These are phyloP conservation scores for Talpa occidentalis DNA, from an alignment of 2,113 vertebrate genomes.

Conservation along the genomic window DNA sequence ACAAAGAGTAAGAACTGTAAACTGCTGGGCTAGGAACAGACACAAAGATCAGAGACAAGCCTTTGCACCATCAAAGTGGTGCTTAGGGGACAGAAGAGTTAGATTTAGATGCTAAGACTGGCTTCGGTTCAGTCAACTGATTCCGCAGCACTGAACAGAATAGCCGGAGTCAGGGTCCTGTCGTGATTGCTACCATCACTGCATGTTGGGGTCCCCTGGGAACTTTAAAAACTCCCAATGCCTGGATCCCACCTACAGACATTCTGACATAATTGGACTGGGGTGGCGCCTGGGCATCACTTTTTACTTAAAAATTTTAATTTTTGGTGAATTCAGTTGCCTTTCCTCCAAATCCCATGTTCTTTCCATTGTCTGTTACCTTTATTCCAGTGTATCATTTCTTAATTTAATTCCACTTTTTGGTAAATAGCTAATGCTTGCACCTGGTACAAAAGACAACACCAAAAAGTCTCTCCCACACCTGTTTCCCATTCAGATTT, in stretches of 20 bases:
- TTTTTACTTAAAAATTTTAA: neutral
- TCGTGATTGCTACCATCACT: neutral
- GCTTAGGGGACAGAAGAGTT: neutral
- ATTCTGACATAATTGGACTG: neutral
- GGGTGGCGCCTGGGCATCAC: neutral
- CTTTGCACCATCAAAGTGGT: neutral
- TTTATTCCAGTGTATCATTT: neutral
- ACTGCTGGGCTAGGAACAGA: neutral
- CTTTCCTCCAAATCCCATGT: neutral
- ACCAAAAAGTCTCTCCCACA: neutral
- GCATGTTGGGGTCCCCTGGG: neutral
- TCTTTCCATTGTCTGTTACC: conserved; percentile 11
- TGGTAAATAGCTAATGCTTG: neutral
- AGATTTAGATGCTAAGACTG: neutral
- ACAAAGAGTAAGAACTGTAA: neutral
- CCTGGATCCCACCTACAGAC: neutral
- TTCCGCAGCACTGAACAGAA: neutral
- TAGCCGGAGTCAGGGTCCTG: neutral
- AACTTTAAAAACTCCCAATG: neutral
- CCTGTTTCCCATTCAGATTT: neutral
- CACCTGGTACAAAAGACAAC: neutral
- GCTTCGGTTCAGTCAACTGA: neutral
- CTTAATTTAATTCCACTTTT: neutral
- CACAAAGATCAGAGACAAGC: neutral
- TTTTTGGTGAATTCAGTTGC: neutral